Base-by-base conservation (phyloP, 2,113 vertebrate genomes). In the Chaetops frenatus region DNA sequence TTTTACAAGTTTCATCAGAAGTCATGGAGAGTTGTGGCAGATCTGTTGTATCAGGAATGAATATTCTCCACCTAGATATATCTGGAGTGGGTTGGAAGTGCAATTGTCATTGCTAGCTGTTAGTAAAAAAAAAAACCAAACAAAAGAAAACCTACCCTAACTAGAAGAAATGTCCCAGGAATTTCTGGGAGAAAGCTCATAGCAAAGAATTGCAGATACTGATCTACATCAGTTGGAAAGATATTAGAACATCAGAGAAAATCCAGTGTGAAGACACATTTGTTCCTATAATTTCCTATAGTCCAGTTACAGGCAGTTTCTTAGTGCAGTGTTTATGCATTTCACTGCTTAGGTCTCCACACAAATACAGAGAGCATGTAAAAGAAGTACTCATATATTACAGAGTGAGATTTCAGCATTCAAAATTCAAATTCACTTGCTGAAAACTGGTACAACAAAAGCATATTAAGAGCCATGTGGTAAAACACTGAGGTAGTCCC, bases 181-280 rank as follows among this genome's bases (percentile, higher is more conserved):
- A 33, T 15, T 72, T 77, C 29, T 77, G 10, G 11, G 33, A 69
- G 12, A 56, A 3, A 44, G 5, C 1, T 89, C 36, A 86, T 23
- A 69, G 14, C 2, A 89, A 64, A 60, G 9, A 54, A 29, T 6
- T 48, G 31, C 71, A 85, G 22, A 22, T n/a, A 53, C 2, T 44
- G 1, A 1, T 24, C 10, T 45, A n/a, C 17, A 36, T n/a, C 17
- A 10, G 3, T 13, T 51, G 14, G 11, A 47, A 72, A 65, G 10
- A 45, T 6, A 65, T 2, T 15, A 33, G 73, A 84, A 73, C 1
- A 38, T 7, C 5, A 9, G 16, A 69, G n/a, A 83, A 84, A 89
- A 28, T 11, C 28, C 2, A 7, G 7, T 31, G 10, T 38, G 38
- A 83, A 86, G 44, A 7, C 8, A 8, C 0, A 0, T 33, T 74